Base-by-base conservation (phyloP, 2,797 vertebrate species). In the Selene dorsalis region DNA sequence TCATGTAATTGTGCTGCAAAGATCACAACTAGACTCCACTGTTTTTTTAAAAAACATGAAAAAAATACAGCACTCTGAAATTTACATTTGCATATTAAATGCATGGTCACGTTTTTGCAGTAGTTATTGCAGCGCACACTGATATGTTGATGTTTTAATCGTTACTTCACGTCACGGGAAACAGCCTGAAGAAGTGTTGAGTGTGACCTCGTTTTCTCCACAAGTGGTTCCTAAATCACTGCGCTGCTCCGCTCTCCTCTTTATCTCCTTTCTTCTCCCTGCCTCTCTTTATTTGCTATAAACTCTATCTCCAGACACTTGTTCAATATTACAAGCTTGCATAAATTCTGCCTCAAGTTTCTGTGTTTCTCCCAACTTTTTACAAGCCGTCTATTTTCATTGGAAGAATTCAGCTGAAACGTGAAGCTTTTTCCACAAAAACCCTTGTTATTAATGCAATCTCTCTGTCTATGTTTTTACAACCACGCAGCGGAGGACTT, bases 241-340 rank as follows among this genome's bases (percentile, higher is more conserved):
- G 74, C 79, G 67, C 67, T 59, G 6, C 67, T 62, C 57, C 61
- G 64, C 56, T 69, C 74, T 69, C 41, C 67, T 67, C 75, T 63
- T 71, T 69, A 73, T 75, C 73, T 50, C 35, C 71, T 58, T 55
- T 70, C 72, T 77, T 48, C 47, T 72, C 56, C 16, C 48, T 38
- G 14, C 20, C 75, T 77, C 59, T 67, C 55, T 87, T 83, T 83
- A 85, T 85, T 86, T 75, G 58, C 69, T 45, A 58, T 73, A 83
- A 89, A 80, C 77, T 70, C 35, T 68, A 59, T 84, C 88, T 88
- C 80, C 55, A 82, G 82, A 83, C 74, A 69, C 76, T 80, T 77
- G 61, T 85, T 88, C 69, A 64, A 50, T 77, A 73, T 88, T 79
- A 81, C 76, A 82, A 70, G 73, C 59, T 58, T 62, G 78, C 70